These are phyloP conservation scores for Patiria miniata DNA, from an alignment of 35 echinoderm and acorn worm species.

Conservation along the genomic window DNA sequence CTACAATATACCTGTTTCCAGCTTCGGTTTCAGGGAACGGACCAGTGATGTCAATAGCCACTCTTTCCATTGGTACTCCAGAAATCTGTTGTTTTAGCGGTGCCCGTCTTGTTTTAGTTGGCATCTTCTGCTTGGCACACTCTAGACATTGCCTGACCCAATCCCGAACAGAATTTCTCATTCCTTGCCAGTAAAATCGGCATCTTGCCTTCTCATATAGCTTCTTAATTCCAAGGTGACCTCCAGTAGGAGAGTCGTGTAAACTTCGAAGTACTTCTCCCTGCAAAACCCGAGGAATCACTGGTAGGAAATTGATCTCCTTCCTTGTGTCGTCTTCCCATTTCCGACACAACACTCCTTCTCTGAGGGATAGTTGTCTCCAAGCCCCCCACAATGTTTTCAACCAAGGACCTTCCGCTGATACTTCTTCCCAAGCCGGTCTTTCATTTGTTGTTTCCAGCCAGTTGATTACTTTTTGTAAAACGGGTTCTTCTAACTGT, in stretches of 20 bases:
- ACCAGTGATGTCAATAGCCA: constrained; percentile 48
- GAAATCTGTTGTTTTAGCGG: not conserved
- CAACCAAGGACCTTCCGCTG: not conserved
- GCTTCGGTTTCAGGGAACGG: constrained; percentile 39
- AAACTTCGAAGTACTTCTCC: not conserved
- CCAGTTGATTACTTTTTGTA: not conserved
- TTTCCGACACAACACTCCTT: not conserved
- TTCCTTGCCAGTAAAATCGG: constrained; percentile 12
- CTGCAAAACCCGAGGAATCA: not conserved
- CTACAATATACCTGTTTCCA: constrained; percentile 48
- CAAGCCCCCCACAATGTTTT: constrained; percentile 4
- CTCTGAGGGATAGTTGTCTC: not conserved
- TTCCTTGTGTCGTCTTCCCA: not conserved
- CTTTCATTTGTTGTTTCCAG: not conserved
- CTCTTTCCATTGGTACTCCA: too few species aligned
- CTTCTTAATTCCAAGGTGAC: constrained; percentile 31
- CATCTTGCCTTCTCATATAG: not conserved
- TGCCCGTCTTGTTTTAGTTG: constrained; percentile 12
- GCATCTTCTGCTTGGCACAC: constrained; percentile 5
- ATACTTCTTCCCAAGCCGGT: constrained; percentile 16
- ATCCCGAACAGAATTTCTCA: not conserved
- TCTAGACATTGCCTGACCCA: constrained; percentile 13
- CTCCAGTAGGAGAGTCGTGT: not conserved
- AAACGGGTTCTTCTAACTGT: not conserved
- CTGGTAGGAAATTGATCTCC: not conserved